Evolutionary conservation across 2,888 invertebrate species (phyloP).

Genomic region (Apotomis capreana): DNA sequence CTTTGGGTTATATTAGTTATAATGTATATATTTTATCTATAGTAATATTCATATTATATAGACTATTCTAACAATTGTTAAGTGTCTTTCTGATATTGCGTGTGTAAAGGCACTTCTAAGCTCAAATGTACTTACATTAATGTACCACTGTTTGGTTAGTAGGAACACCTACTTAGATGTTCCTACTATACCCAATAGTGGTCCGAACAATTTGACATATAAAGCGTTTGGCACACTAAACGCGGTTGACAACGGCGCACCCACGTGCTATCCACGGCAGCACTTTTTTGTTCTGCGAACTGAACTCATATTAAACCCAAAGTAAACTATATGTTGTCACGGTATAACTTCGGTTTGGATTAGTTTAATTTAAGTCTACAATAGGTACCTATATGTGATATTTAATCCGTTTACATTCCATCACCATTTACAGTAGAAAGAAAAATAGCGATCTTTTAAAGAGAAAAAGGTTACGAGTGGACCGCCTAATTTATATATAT

Average conservation of each 20-base stretch:
- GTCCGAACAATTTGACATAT: neutral
- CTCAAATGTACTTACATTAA: slow-evolving; percentile 10
- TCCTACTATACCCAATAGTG: neutral
- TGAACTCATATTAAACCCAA: too few relatives aligned
- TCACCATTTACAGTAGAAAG: too few relatives aligned
- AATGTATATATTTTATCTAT: slow-evolving; percentile 15
- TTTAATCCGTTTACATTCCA: too few relatives aligned
- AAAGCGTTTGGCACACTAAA: neutral
- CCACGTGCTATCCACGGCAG: too few relatives aligned
- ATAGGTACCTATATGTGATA: too few relatives aligned
- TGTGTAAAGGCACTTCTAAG: slow-evolving; percentile 39
- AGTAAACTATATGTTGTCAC: too few relatives aligned
- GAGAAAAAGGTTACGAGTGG: too few relatives aligned
- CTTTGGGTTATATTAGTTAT: slow-evolving; percentile 48
- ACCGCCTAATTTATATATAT: too few relatives aligned
- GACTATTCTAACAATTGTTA: slow-evolving; percentile 23
- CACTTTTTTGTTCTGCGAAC: too few relatives aligned
- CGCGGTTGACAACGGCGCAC: neutral
- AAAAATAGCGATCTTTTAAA: too few relatives aligned
- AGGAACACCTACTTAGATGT: neutral
- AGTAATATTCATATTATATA: slow-evolving; percentile 7
- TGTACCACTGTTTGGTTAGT: neutral
- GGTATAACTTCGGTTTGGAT: too few relatives aligned
- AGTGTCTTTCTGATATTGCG: slow-evolving; percentile 24
- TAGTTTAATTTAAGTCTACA: too few relatives aligned